Conservation (phyloP, 2,113 vertebrate genomes). For the Eolophus roseicapilla region DNA sequence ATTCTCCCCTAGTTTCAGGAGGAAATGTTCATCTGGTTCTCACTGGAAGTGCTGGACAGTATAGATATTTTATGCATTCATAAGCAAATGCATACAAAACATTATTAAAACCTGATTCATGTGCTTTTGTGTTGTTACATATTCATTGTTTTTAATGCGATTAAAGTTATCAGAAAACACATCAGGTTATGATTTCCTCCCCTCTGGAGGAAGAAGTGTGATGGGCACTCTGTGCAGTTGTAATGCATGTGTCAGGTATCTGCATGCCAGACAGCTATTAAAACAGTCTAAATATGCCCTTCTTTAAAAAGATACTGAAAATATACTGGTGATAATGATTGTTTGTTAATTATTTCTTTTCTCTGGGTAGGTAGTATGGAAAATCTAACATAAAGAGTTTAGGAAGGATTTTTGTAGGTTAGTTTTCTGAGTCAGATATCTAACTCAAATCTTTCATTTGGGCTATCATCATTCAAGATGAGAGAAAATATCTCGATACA, state of each 20-base stretch:
- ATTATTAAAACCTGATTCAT: not conserved
- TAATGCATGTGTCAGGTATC: not conserved
- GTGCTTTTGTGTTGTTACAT: not conserved
- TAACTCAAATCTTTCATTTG: not conserved
- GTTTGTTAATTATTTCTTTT: not conserved
- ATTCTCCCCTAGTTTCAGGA: not conserved
- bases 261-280: not conserved
- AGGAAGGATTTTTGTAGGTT: not conserved
- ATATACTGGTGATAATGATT: not conserved
- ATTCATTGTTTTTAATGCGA: not conserved
- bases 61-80: not conserved
- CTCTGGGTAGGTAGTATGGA: not conserved
- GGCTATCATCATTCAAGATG: not conserved
- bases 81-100: not conserved
- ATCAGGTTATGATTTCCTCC: not conserved
- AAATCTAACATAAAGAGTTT: not conserved
- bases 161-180: not conserved
- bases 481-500: not conserved
- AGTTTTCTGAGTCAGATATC: not conserved
- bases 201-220: not conserved
- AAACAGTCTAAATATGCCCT: not conserved
- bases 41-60: not conserved
- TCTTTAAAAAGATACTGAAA: not conserved
- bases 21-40: not conserved
- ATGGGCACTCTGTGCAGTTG: not conserved